Evolutionary conservation across 37 sponge, comb jelly and placozoan species (phyloP).

Genomic region (Aphrocallistes beatrix): DNA sequence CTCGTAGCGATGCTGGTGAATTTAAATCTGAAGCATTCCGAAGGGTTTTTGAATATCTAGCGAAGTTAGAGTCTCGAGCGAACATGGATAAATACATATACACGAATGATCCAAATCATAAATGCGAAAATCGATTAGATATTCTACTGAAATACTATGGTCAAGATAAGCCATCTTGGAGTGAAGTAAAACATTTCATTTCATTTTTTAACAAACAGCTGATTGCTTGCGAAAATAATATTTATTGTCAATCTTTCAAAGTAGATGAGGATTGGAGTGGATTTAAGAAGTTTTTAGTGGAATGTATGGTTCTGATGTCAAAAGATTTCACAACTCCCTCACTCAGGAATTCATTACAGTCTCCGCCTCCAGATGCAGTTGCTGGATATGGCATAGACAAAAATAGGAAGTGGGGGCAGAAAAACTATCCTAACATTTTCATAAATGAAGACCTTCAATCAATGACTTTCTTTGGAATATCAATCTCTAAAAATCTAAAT

Average conservation of each 20-base stretch:
- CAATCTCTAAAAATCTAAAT: neutral
- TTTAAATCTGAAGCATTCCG: neutral
- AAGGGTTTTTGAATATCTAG: neutral
- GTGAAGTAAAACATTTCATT: constrained; percentile 68
- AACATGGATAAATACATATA: neutral
- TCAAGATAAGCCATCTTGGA: constrained; percentile 76
- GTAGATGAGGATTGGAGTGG: neutral
- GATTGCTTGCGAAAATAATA: constrained; percentile 44
- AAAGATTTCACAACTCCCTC: constrained; percentile 22
- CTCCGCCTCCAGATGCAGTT: neutral
- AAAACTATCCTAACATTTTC: constrained; percentile 80
- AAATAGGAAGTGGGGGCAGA: constrained; percentile 13
- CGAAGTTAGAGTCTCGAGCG: neutral
- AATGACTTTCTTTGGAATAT: constrained; percentile 80
- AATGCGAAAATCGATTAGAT: too few species aligned
- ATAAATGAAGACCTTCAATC: constrained; percentile 63
- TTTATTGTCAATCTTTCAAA: constrained; percentile 29
- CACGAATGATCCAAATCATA: too few species aligned
- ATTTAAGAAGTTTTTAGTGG: constrained; percentile 29
- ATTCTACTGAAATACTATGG: too few species aligned
- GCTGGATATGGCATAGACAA: neutral
- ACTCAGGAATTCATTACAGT: neutral
- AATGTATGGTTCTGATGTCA: constrained; percentile 31
- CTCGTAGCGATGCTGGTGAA: neutral
- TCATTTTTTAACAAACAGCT: constrained; percentile 66